Conservation (phyloP, 2,888 invertebrate genomes). For the Xestoiulus laeticollis region DNA sequence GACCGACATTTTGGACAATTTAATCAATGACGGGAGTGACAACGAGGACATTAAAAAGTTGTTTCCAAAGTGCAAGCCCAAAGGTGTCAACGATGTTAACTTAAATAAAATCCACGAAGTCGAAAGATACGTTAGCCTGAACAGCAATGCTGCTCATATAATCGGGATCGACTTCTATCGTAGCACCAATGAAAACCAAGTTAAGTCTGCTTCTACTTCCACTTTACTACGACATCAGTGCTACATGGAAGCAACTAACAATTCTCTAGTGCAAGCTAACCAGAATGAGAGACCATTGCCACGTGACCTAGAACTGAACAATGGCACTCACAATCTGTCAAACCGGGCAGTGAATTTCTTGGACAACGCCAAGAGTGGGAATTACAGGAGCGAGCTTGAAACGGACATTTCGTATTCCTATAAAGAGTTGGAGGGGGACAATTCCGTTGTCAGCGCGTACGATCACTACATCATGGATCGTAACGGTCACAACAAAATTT, state of each 20-base stretch:
- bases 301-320: constrained; percentile 34
- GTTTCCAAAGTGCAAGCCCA: constrained; percentile 86
- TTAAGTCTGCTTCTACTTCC: constrained; percentile 6
- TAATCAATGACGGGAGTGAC: constrained; percentile 61
- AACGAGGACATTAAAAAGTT: constrained; percentile 81
- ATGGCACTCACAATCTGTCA: neutral
- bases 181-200: neutral
- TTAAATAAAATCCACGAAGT: constrained; percentile 56
- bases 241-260: constrained; percentile 38
- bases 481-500: neutral
- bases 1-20: constrained; percentile 55
- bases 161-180: constrained; percentile 20
- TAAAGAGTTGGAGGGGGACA: constrained; percentile 46
- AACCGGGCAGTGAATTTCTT: neutral
- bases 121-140: neutral
- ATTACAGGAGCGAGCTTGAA: constrained; percentile 18
- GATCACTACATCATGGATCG: constrained; percentile 52
- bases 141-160: constrained; percentile 2
- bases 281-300: constrained; percentile 48
- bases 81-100: constrained; percentile 57
- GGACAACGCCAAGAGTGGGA: constrained; percentile 44
- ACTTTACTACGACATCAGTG: neutral
- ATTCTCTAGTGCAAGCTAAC: constrained; percentile 40
- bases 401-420: constrained; percentile 36
- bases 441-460: constrained; percentile 55